These are phyloP conservation scores for Umimayanthus chanpuru DNA, from an alignment of 92 coral and sea anemone genomes.

Conservation along the genomic window DNA sequence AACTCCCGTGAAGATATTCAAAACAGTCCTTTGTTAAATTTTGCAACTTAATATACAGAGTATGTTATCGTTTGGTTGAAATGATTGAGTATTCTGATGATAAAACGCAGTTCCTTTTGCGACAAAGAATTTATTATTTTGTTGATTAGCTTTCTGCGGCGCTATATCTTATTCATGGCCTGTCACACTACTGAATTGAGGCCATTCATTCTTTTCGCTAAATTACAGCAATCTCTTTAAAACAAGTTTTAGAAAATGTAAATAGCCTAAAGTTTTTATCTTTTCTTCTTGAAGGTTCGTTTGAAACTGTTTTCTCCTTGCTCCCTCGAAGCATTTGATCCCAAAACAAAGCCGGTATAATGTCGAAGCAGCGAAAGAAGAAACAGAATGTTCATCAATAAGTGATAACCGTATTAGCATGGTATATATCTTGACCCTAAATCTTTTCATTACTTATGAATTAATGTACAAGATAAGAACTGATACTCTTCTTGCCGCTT, in stretches of 20 bases:
- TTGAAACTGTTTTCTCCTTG: background rate
- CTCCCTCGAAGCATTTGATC: background rate
- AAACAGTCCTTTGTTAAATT: slow-evolving; percentile 18
- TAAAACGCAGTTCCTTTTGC: background rate
- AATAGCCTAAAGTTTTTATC: background rate
- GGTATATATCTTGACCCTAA: background rate
- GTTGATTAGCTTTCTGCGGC: background rate
- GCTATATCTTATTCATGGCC: slow-evolving; percentile 7
- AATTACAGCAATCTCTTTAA: slow-evolving; percentile 23
- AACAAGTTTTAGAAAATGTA: slow-evolving; percentile 23
- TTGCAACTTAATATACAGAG: background rate
- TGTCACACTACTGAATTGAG: background rate
- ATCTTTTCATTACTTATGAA: slow-evolving; percentile 11
- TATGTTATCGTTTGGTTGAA: background rate
- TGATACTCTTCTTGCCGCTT: background rate
- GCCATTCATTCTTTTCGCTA: background rate
- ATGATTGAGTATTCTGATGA: background rate
- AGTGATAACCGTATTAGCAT: slow-evolving; percentile 10
- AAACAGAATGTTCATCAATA: slow-evolving; percentile 7
- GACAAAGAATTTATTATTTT: background rate
- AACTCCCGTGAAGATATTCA: slow-evolving; percentile 19
- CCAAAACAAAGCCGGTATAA: background rate
- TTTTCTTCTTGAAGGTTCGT: background rate
- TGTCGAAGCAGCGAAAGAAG: background rate
- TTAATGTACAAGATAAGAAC: slow-evolving; percentile 6